Evolutionary conservation across 2,797 vertebrate genomes (phyloP).

Genomic region (Perodicticus potto): DNA sequence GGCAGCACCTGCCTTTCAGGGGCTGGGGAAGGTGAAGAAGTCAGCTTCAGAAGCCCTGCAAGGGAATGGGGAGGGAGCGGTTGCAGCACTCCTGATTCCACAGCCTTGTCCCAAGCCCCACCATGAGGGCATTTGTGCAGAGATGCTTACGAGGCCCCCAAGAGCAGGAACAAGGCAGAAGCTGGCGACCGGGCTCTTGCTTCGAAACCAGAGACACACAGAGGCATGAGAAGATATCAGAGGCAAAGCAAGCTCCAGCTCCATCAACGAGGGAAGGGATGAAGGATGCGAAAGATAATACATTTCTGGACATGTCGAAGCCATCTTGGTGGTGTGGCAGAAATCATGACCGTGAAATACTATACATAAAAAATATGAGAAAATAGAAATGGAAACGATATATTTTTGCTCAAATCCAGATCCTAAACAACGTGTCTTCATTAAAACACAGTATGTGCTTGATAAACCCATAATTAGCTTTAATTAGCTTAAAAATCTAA

Average conservation of each 20-base stretch:
- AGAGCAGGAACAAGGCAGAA: background rate
- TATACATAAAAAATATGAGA: background rate
- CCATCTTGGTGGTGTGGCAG: background rate
- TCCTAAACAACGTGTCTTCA: background rate
- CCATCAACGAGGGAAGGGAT: background rate
- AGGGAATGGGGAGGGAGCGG: no score
- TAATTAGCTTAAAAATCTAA: background rate
- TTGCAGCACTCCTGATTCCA: no score
- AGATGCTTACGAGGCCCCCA: background rate
- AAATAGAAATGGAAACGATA: background rate
- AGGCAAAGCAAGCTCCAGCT: background rate
- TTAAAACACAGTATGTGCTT: background rate
- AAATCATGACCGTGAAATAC: background rate
- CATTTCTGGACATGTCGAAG: background rate
- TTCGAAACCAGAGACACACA: background rate
- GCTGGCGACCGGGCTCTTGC: background rate
- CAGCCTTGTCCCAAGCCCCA: background rate
- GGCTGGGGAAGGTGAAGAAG: background rate
- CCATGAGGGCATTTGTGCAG: background rate
- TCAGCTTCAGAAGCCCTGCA: background rate
- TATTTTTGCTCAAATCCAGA: slow-evolving; percentile 21
- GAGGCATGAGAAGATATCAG: background rate
- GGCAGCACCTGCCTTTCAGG: no score
- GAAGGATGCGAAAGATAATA: background rate
- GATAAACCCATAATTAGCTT: background rate